Evolutionary conservation across 1,140 invertebrate species (phyloP).

Genomic region (Wiebesia pumilae): DNA sequence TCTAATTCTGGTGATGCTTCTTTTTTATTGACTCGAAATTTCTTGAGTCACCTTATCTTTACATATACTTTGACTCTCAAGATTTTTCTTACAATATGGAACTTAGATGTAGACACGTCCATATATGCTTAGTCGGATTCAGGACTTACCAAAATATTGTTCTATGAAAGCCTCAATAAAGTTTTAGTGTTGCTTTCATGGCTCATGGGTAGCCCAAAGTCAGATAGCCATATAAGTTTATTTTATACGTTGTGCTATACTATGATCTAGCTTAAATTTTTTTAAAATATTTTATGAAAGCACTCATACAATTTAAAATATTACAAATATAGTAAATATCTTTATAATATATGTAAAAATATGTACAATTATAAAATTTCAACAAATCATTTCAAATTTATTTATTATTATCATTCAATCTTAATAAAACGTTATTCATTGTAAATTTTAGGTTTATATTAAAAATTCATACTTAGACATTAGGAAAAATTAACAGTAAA

Average conservation of each 20-base stretch:
- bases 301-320: neutral
- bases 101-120: neutral
- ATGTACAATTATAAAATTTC: neutral
- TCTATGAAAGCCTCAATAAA: conserved; percentile 7
- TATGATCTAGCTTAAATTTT: neutral
- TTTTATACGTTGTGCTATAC: conserved; percentile 16
- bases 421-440: too few relatives aligned
- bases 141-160: conserved; percentile 16
- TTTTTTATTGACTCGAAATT: neutral
- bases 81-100: neutral
- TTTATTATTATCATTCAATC: too few relatives aligned
- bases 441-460: too few relatives aligned
- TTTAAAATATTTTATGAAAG: neutral
- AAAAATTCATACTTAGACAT: too few relatives aligned
- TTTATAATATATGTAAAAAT: neutral
- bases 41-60: neutral
- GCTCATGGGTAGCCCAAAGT: neutral
- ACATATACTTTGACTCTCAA: neutral
- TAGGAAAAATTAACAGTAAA: too few relatives aligned
- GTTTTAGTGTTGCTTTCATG: conserved; percentile 9
- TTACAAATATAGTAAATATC: neutral
- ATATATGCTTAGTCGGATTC: conserved; percentile 12
- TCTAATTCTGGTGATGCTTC: too few relatives aligned
- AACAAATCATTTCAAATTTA: too few relatives aligned
- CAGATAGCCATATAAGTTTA: neutral